These are phyloP conservation scores for Malacoraja senta DNA, from an alignment of 2,797 vertebrate genomes.

Conservation along the genomic window DNA sequence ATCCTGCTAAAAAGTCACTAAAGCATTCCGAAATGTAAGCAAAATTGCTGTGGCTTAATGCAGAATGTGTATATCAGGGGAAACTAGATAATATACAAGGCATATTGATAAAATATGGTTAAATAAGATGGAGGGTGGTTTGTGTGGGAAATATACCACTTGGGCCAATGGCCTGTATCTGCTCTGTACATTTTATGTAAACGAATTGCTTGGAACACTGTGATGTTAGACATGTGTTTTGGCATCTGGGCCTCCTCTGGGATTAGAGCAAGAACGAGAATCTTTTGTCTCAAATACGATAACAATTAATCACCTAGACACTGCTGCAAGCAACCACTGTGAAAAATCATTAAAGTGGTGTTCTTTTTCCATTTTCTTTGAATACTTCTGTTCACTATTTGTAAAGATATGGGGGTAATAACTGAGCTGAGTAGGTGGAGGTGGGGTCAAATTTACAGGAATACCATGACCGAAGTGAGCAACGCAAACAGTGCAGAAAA, in stretches of 20 bases:
- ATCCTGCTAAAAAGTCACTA: no score
- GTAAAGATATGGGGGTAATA: background rate
- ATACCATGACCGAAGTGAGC: background rate
- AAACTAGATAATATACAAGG: background rate
- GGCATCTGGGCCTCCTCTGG: background rate
- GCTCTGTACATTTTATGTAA: background rate
- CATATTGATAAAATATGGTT: no score
- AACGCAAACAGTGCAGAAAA: background rate
- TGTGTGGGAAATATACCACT: no score
- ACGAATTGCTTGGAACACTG: background rate
- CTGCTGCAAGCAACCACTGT: background rate
- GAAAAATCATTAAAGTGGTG: background rate
- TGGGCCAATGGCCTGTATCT: no score
- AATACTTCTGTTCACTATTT: background rate
- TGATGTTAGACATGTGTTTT: background rate
- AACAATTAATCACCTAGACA: background rate
- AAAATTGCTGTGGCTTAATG: no score
- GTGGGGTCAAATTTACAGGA: background rate
- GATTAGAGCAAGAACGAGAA: background rate
- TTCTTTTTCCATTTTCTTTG: background rate
- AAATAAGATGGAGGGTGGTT: no score
- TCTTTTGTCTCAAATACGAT: background rate
- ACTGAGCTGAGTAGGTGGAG: background rate
- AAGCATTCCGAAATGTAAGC: no score
- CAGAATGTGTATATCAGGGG: background rate